These are phyloP conservation scores for Drosophila pachea DNA, from an alignment of 1,140 invertebrate species.

Conservation along the genomic window DNA sequence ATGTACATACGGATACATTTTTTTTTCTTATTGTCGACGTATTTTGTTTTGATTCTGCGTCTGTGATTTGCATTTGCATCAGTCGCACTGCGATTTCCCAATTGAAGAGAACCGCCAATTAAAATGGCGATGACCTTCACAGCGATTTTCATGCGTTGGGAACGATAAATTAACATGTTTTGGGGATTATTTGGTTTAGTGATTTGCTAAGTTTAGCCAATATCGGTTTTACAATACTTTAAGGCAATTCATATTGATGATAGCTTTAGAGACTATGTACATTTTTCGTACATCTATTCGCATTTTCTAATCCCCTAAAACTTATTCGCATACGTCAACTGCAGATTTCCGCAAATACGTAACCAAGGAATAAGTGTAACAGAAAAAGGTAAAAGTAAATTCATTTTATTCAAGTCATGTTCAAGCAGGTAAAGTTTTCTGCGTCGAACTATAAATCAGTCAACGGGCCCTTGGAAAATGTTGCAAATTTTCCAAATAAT, in stretches of 20 bases:
- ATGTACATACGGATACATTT: neutral
- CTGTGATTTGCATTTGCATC: conserved; percentile 38
- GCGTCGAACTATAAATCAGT: conserved; percentile 10
- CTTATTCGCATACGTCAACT: too few relatives aligned
- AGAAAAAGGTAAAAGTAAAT: neutral
- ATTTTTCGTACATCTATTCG: too few relatives aligned
- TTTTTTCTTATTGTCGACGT: neutral
- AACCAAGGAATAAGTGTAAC: too few relatives aligned
- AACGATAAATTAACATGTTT: conserved; percentile 19
- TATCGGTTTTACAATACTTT: neutral
- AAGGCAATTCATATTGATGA: too few relatives aligned
- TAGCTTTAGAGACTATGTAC: too few relatives aligned
- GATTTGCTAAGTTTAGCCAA: conserved; percentile 39
- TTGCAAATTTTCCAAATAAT: conserved; percentile 30
- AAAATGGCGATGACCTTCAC: conserved; percentile 52
- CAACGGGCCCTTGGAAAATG: neutral
- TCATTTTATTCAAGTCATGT: neutral
- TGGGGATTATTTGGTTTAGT: conserved; percentile 37
- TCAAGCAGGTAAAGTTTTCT: neutral
- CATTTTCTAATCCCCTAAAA: too few relatives aligned
- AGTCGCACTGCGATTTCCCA: conserved; percentile 14
- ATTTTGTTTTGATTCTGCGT: conserved; percentile 46
- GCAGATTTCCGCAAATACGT: too few relatives aligned
- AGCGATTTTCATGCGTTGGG: conserved; percentile 33
- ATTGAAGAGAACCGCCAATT: conserved; percentile 30